phyloP scores from a whole-genome alignment of 2,888 invertebrate genomes.

The Pristionchus exspectatus region DNA sequence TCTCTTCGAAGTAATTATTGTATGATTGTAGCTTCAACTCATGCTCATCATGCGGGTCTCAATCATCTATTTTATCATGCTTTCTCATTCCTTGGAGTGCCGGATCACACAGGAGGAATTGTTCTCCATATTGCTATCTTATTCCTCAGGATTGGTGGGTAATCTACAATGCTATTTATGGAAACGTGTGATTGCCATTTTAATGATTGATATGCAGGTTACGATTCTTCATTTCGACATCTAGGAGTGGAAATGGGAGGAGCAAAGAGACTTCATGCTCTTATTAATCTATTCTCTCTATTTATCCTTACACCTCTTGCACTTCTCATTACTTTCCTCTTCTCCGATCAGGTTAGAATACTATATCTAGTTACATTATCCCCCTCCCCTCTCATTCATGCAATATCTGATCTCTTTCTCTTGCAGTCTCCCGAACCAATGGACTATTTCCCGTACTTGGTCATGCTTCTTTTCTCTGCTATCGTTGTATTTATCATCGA shows the following conservation, averaged over 20 bases:
- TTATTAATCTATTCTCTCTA: constrained; percentile 81
- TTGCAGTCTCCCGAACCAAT: constrained; percentile 40
- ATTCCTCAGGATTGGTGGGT: constrained; percentile 78
- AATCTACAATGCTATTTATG: neutral
- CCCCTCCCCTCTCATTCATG: neutral
- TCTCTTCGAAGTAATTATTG: neutral
- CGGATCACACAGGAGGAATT: constrained; percentile 83
- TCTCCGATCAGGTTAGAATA: constrained; percentile 37
- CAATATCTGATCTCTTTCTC: neutral
- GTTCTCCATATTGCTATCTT: constrained; percentile 80
- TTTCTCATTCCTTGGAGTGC: constrained; percentile 81
- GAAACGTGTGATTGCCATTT: neutral
- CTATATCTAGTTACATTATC: neutral
- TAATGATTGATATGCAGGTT: constrained; percentile 66
- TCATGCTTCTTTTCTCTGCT: constrained; percentile 78
- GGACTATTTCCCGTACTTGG: neutral
- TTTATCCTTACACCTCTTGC: constrained; percentile 52
- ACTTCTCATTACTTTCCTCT: constrained; percentile 44
- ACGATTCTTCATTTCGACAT: constrained; percentile 79
- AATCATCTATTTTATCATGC: constrained; percentile 81
- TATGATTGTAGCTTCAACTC: constrained; percentile 77
- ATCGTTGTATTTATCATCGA: constrained; percentile 81
- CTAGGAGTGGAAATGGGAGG: constrained; percentile 82
- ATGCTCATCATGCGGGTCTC: constrained; percentile 81
- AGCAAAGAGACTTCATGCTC: constrained; percentile 80